Evolutionary conservation across 2,888 invertebrate genomes (phyloP).

Genomic region (Euproctis similis): DNA sequence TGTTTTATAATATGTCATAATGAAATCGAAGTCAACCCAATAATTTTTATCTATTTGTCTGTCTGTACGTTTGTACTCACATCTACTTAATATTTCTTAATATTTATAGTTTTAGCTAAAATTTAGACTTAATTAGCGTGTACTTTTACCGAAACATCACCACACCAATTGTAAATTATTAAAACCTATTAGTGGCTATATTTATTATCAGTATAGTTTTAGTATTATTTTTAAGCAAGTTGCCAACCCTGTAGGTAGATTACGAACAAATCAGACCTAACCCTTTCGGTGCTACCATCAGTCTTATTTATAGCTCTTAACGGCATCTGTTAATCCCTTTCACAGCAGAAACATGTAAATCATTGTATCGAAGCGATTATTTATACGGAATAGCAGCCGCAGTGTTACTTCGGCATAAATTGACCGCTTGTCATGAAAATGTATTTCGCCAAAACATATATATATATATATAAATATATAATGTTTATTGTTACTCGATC

Average conservation of each 20-base stretch:
- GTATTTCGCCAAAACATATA: neutral
- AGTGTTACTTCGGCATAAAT: slow-evolving; percentile 15
- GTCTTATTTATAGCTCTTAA: slow-evolving; percentile 19
- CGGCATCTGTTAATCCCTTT: slow-evolving; percentile 23
- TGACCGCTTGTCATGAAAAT: slow-evolving; percentile 8
- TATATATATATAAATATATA: neutral
- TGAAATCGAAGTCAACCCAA: no score
- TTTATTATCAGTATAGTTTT: no score
- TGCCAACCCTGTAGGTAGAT: slow-evolving; percentile 1
- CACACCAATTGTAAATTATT: neutral
- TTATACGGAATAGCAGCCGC: slow-evolving; percentile 12
- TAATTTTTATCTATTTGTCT: no score
- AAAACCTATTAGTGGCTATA: no score
- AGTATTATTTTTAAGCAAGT: neutral
- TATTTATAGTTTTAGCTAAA: neutral
- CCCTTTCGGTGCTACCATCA: slow-evolving; percentile 15
- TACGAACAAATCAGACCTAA: slow-evolving; percentile 18
- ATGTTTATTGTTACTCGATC: neutral
- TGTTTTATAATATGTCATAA: no score
- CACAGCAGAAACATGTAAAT: slow-evolving; percentile 14
- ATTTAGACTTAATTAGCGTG: no score
- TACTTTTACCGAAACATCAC: no score
- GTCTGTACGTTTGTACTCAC: no score
- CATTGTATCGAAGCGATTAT: slow-evolving; percentile 22
- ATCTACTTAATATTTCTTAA: neutral